A percentile compares a stretch with the other conserved stretches of the same genome.
phyloP scores from a whole-genome alignment of 92 coral and sea anemone genomes.

The Chrysogorgia sp. region DNA sequence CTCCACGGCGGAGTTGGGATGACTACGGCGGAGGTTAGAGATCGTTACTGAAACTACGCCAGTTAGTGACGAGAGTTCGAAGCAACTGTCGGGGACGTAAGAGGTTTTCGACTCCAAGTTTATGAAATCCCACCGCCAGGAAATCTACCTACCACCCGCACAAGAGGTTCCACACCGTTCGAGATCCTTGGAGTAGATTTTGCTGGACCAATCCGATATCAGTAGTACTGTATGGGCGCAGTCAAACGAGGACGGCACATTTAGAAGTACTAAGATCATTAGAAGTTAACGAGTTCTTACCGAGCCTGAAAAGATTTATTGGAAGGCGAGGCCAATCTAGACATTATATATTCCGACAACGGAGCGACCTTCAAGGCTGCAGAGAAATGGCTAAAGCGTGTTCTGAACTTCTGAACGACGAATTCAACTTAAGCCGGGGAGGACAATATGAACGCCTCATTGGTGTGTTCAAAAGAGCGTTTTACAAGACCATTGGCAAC shows the following conservation, averaged over 20 bases:
- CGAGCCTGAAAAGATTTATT: conserved; percentile 24
- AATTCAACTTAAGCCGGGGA: conserved; percentile 40
- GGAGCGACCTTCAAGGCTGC: conserved; percentile 37
- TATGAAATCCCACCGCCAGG: conserved; percentile 13
- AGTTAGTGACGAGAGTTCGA: not conserved
- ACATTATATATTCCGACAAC: conserved; percentile 39
- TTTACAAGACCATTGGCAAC: no score
- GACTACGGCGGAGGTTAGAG: conserved; percentile 45
- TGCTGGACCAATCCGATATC: conserved; percentile 52
- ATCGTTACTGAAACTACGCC: not conserved
- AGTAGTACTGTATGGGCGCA: conserved; percentile 35
- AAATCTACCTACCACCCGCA: conserved; percentile 28
- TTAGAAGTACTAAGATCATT: conserved; percentile 6
- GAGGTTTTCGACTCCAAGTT: conserved; percentile 31
- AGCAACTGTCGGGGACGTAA: no score
- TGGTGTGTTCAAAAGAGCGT: conserved; percentile 45
- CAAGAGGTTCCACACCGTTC: conserved; percentile 41
- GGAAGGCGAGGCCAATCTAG: conserved; percentile 13
- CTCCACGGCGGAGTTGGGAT: conserved; percentile 46
- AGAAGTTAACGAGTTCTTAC: conserved; percentile 5
- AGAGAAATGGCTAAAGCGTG: no score
- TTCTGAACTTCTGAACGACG: not conserved
- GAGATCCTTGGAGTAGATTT: conserved; percentile 46
- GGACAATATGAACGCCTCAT: conserved; percentile 50
- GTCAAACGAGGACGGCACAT: conserved; percentile 28